Evolutionary conservation across 2,797 vertebrate genomes (phyloP).

Genomic region (Stomatorhinus walkeri): DNA sequence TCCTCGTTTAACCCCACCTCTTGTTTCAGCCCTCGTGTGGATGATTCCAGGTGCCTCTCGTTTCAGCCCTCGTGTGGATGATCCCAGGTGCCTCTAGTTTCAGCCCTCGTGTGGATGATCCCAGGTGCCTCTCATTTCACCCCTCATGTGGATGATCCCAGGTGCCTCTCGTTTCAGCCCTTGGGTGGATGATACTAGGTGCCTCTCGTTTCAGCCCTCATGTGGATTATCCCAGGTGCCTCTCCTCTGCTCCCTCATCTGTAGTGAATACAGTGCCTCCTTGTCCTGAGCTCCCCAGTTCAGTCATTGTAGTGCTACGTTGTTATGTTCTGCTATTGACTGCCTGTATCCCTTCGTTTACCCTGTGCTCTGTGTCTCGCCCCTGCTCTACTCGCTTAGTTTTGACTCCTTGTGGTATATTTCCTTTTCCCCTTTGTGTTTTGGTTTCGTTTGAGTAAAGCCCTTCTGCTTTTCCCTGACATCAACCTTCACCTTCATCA

Average conservation of each 20-base stretch:
- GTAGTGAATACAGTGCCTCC: neutral
- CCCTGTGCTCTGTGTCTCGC: neutral
- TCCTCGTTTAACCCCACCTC: neutral
- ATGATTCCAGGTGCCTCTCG: too few species aligned
- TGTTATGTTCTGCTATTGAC: neutral
- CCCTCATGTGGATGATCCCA: too few species aligned
- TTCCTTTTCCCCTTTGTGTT: neutral
- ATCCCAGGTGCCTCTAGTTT: too few species aligned
- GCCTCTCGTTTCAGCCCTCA: too few species aligned
- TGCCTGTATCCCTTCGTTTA: neutral
- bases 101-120: too few species aligned
- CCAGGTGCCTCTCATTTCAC: too few species aligned
- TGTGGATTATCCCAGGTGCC: neutral
- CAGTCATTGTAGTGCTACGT: neutral
- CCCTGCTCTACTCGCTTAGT: neutral
- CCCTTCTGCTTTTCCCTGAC: neutral
- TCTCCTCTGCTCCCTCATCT: neutral
- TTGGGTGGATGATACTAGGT: too few species aligned
- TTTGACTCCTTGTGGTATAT: neutral
- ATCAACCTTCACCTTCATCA: neutral
- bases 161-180: too few species aligned
- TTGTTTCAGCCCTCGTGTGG: too few species aligned
- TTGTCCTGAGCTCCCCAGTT: neutral
- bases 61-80: too few species aligned
- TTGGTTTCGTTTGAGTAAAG: neutral